A percentile compares a stretch with the other conserved stretches of the same genome.
Evolutionary conservation across 2,797 vertebrate species (phyloP).

Genomic region (Meriones psammophilus): DNA sequence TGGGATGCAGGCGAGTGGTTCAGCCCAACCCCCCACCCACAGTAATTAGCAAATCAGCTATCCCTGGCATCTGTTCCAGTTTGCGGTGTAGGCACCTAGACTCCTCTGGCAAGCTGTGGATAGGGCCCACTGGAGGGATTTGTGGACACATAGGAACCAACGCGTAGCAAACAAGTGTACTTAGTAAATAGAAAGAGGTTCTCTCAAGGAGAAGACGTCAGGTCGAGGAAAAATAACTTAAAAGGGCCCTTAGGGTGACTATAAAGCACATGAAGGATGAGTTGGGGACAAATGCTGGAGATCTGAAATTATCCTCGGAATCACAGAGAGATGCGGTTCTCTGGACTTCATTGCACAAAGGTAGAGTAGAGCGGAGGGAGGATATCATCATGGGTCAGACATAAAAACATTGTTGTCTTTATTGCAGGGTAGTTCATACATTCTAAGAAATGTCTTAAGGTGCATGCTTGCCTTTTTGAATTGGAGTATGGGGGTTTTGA

Average conservation of each 20-base stretch:
- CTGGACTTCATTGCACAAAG: not conserved
- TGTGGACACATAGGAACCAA: not conserved
- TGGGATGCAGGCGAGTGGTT: not conserved
- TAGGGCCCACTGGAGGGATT: not conserved
- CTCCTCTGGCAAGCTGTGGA: not conserved
- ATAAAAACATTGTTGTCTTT: not conserved
- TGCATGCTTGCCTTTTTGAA: not conserved
- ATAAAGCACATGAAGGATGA: not conserved
- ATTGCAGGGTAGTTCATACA: not conserved
- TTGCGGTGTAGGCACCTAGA: not conserved
- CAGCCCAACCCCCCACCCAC: not conserved
- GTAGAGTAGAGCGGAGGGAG: not conserved
- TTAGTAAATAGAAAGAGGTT: not conserved
- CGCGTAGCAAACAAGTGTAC: not conserved
- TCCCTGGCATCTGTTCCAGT: not conserved
- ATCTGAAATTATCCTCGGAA: not conserved
- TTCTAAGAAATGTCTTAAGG: not conserved
- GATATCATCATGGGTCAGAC: not conserved
- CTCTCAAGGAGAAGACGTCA: not conserved
- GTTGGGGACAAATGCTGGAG: not conserved
- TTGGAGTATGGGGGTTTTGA: not conserved
- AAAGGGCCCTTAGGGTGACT: not conserved
- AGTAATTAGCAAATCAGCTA: not conserved
- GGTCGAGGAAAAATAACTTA: not conserved
- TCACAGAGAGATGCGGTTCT: not conserved